Percentiles rank a stretch among this genome's conserved stretches.
Evolutionary conservation across 1,140 invertebrate species (phyloP).

Genomic region (Drosophila persimilis): DNA sequence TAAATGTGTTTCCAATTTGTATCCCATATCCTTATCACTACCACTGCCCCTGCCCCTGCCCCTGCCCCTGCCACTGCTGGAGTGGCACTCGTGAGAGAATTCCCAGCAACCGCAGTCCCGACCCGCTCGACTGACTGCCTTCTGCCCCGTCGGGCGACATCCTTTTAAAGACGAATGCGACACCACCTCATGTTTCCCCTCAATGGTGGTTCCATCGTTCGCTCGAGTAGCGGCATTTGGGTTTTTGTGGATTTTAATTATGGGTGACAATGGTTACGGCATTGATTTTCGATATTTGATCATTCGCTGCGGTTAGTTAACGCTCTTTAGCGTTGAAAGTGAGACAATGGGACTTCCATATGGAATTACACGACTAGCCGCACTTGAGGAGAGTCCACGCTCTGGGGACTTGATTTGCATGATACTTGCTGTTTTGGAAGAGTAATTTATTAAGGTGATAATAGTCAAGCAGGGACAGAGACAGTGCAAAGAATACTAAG

Average conservation of each 20-base stretch:
- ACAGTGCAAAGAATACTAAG: background rate
- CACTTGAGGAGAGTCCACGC: slow-evolving; percentile 57
- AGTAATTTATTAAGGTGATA: background rate
- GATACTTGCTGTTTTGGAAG: background rate
- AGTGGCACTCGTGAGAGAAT: slow-evolving; percentile 81
- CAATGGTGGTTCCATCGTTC: background rate
- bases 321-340: slow-evolving; percentile 66
- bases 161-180: slow-evolving; percentile 62
- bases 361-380: slow-evolving; percentile 55
- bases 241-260: slow-evolving; percentile 71
- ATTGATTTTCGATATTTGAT: slow-evolving; percentile 82
- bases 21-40: slow-evolving; percentile 66
- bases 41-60: background rate
- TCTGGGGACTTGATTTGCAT: slow-evolving; percentile 14
- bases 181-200: slow-evolving; percentile 57
- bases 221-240: background rate
- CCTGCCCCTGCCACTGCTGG: slow-evolving; percentile 18
- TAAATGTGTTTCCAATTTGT: slow-evolving; percentile 81
- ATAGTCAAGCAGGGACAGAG: background rate
- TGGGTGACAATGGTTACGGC: slow-evolving; percentile 72
- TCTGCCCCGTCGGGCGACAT: slow-evolving; percentile 39
- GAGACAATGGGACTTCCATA: slow-evolving; percentile 44
- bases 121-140: slow-evolving; percentile 63
- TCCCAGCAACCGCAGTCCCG: slow-evolving; percentile 57
- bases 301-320: slow-evolving; percentile 80